Evolutionary conservation across 2,888 invertebrate genomes (phyloP), one percentile per base, ranked within the genome.

Genomic region (Nemotelus pantherinus): DNA sequence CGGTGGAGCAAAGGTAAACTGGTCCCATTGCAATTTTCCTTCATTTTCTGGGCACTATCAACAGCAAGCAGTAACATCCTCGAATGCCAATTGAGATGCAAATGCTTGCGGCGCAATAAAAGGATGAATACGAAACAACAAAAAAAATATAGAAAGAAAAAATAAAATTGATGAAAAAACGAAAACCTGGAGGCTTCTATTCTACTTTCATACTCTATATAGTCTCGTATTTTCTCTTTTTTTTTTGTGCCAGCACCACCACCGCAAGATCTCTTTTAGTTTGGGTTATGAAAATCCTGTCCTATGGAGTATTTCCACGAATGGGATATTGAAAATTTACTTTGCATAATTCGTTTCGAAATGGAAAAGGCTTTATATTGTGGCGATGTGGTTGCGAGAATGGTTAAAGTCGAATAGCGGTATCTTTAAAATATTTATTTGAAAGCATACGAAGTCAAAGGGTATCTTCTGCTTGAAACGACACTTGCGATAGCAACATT

Each of bases 261-360:
- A 25, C 25, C 58, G n/a, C 25, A 58, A 5, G 58, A 58, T 25
- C 58, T 58, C 25, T 7, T 53, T 7, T 25, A 6, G 58, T 9
- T 25, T 4, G 43, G 43, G 63, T 10, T 41, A 63, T 63, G 43
- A 39, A 63, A 63, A 63, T 63, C 25, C 58, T 10, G 63, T 7
- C 44, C 6, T 10, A 63, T 43, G 55, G 74, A 43, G 3, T 41
- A 53, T 50, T 55, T 65, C 63, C 55, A 65, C 53, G 50, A 45
- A 43, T 57, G 65, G 77, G 74, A 77, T 77, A 74, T 71, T 77
- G 77, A 77, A 77, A 77, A 77, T 77, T 77, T 74, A 74, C 77
- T 77, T 74, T 77, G 77, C 77, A 77, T 77, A 77, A 77, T 77
- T 72, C 65, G 63, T 63, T 25, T 25, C 25, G 1, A 25, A 25